phyloP scores from a whole-genome alignment of 2,888 invertebrate genomes.

The Dinocampus coccinellae region DNA sequence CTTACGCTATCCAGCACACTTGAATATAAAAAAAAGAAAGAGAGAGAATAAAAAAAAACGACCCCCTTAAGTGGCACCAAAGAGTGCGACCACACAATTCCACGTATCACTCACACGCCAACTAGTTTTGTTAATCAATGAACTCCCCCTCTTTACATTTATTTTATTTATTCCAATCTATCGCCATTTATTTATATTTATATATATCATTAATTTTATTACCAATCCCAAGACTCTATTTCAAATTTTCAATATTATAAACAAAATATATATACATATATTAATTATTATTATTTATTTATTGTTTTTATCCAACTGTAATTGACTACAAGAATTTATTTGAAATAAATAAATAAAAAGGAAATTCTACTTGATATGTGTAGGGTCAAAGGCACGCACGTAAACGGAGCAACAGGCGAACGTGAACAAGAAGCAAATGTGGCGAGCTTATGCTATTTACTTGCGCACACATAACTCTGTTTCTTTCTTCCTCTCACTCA shows the following conservation, averaged over 20 bases:
- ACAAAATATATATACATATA: not conserved
- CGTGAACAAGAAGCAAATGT: slow-evolving; percentile 30
- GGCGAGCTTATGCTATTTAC: slow-evolving; percentile 17
- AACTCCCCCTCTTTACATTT: not conserved
- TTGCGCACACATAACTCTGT: slow-evolving; percentile 5
- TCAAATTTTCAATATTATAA: too few relatives aligned
- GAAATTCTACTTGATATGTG: slow-evolving; percentile 1
- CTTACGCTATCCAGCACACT: not conserved
- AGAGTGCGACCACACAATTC: not conserved
- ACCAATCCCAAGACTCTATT: not conserved
- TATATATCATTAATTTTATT: not conserved
- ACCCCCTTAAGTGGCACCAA: not conserved
- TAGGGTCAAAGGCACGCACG: slow-evolving; percentile 12
- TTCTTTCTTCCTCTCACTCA: not conserved
- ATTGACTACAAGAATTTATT: too few relatives aligned
- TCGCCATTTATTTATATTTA: not conserved
- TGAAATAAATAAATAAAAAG: not conserved
- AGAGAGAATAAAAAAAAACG: not conserved
- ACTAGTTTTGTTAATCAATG: not conserved
- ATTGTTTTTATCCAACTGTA: not conserved
- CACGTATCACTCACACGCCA: slow-evolving; percentile 3
- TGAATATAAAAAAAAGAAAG: not conserved
- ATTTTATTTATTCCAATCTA: not conserved
- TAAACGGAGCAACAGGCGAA: slow-evolving; percentile 35
- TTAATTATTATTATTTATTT: not conserved